phyloP scores from a whole-genome alignment of 2,113 vertebrate genomes.

The Cettia cetti region DNA sequence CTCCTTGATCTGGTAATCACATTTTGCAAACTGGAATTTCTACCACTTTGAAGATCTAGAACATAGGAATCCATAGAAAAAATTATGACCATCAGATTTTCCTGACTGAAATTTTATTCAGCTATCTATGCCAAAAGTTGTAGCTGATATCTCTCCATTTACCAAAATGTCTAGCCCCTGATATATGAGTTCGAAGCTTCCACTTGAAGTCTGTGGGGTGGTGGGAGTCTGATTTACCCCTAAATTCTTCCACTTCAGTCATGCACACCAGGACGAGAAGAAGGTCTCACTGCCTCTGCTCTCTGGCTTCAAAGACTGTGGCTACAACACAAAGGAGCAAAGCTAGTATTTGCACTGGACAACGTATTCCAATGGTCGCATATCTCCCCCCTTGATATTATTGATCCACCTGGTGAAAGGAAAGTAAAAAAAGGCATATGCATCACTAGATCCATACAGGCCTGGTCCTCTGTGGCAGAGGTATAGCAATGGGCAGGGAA shows the following conservation, averaged over 20 bases:
- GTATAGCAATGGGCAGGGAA: background rate
- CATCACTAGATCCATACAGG: fast-evolving
- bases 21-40: background rate
- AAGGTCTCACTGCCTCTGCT: background rate
- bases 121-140: background rate
- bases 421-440: background rate
- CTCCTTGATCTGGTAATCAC: background rate
- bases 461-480: background rate
- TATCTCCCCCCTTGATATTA: background rate
- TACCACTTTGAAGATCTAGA: background rate
- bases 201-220: background rate
- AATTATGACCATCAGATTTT: background rate
- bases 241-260: background rate
- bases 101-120: background rate
- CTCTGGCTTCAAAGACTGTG: background rate
- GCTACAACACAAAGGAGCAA: background rate
- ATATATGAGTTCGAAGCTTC: background rate
- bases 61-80: background rate
- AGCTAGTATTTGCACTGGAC: background rate
- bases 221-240: background rate
- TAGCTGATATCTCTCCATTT: background rate
- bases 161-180: background rate
- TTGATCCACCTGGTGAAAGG: background rate
- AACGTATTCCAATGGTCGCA: background rate
- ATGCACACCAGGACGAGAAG: background rate